Evolutionary conservation across 1,140 invertebrate genomes (phyloP), one percentile per base, ranked within the genome.

Genomic region (Argopecten irradians): DNA sequence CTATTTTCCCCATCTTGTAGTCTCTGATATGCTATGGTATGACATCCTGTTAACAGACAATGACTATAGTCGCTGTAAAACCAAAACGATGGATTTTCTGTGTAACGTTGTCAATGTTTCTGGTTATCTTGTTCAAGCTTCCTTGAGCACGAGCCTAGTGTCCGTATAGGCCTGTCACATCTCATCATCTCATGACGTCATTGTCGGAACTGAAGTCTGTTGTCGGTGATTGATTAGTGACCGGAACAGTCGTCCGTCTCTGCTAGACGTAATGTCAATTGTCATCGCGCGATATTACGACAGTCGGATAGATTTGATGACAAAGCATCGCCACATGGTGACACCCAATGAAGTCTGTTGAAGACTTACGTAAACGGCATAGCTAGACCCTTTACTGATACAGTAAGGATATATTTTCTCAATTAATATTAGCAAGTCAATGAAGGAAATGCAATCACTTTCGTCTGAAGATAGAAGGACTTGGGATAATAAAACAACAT

Each of bases 341-440:
- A 71, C 55, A 71, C 55, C 16, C 3, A 3, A 71, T 28, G 16
- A 28, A 71, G 55, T 71, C 55, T 28, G 16, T 71, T 16, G 2
- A 16, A 71, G 22, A 5, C n/a, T 71, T 71, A 28, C 55, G n/a
- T 71, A 71, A 71, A 71, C 55, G 22, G 5, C 55, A 71, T 11
- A 71, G 1, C n/a, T 5, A 8, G 55, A 19, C 43, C 43, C 19
- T 19, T 46, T 46, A 19, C 43, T 19, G 16, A 28, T 71, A 28
- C 55, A 71, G 28, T n/a, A 28, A n/a, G 22, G 55, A 71, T 71
- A 28, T 8, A 71, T 28, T 71, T 19, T 71, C 55, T 71, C 55
- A 71, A 71, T 71, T 71, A 71, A 1, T 71, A 71, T 71, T 71
- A 71, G 55, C 55, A 71, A 71, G 55, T 71, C 55, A 71, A 71